A percentile compares a stretch with the other conserved stretches of the same genome.
Conservation (phyloP, 2,888 invertebrate genomes). For the Ditula angustiorana region DNA sequence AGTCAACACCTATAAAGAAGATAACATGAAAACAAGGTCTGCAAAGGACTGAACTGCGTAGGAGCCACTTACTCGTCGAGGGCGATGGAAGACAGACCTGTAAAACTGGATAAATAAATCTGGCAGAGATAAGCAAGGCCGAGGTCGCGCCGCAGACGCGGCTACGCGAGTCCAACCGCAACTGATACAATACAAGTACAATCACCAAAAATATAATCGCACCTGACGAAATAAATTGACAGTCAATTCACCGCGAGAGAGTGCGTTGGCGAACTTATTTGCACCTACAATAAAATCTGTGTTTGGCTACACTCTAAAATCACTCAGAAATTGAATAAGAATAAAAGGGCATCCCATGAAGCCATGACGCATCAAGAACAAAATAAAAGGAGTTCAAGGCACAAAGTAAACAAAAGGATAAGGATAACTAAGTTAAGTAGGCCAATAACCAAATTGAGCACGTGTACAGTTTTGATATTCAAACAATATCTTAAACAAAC, state of each 20-base stretch:
- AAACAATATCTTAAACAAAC: slow-evolving; percentile 10
- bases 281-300: neutral
- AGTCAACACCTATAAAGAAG: neutral
- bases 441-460: slow-evolving; percentile 3
- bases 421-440: neutral
- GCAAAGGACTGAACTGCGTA: slow-evolving; percentile 6
- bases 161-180: slow-evolving; percentile 43
- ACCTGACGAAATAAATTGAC: neutral
- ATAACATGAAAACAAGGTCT: slow-evolving; percentile 14
- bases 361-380: neutral
- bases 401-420: slow-evolving; percentile 9
- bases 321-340: neutral
- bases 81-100: slow-evolving; percentile 48
- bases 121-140: slow-evolving; percentile 66
- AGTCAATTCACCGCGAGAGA: neutral
- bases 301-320: neutral
- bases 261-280: neutral
- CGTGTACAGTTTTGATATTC: slow-evolving; percentile 17
- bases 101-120: slow-evolving; percentile 62
- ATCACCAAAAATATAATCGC: neutral
- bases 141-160: slow-evolving; percentile 57
- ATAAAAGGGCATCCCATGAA: neutral
- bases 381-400: slow-evolving; percentile 16
- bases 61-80: slow-evolving; percentile 41
- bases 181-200: neutral